A percentile compares a stretch with the other conserved stretches of the same genome.
Conservation (phyloP, 2,888 invertebrate species). For the Drosophila antonietae region DNA sequence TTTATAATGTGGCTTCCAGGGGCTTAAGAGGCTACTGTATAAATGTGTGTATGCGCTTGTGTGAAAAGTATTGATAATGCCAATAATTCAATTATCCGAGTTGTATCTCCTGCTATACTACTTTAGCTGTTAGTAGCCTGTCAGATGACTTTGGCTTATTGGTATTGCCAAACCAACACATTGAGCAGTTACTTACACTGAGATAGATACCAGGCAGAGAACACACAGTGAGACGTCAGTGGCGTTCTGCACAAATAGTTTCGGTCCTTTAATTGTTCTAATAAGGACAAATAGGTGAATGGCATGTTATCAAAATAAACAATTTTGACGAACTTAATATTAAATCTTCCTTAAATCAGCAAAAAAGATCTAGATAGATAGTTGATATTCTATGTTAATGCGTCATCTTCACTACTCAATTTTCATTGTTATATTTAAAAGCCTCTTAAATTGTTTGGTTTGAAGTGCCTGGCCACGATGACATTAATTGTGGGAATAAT, state of each 20-base stretch:
- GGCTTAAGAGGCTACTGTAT: slow-evolving; percentile 15
- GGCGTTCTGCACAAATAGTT: slow-evolving; percentile 28
- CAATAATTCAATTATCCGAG: slow-evolving; percentile 74
- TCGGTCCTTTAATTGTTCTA: not conserved
- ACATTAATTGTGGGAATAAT: slow-evolving; percentile 71
- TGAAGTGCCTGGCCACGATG: slow-evolving; percentile 39
- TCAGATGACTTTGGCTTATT: slow-evolving; percentile 45
- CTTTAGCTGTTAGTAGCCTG: slow-evolving; percentile 2
- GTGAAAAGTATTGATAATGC: slow-evolving; percentile 65
- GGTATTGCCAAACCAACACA: slow-evolving; percentile 61
- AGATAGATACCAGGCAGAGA: slow-evolving; percentile 41
- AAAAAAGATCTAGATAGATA: not conserved
- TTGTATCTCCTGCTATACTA: slow-evolving; percentile 31
- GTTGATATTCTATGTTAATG: not conserved
- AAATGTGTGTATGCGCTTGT: slow-evolving; percentile 16
- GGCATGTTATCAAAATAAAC: not conserved
- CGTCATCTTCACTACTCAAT: not conserved
- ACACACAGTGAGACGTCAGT: slow-evolving; percentile 50
- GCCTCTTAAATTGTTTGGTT: slow-evolving; percentile 19
- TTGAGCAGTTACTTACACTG: slow-evolving; percentile 60
- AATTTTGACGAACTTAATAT: not conserved
- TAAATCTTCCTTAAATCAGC: not conserved
- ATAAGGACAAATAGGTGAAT: not conserved
- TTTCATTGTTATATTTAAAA: slow-evolving; percentile 8
- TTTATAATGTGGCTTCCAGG: slow-evolving; percentile 53